A percentile compares a stretch with the other conserved stretches of the same genome.
These are phyloP conservation scores for Cyclina sinensis DNA, from an alignment of 1,140 invertebrate genomes.

Conservation along the genomic window DNA sequence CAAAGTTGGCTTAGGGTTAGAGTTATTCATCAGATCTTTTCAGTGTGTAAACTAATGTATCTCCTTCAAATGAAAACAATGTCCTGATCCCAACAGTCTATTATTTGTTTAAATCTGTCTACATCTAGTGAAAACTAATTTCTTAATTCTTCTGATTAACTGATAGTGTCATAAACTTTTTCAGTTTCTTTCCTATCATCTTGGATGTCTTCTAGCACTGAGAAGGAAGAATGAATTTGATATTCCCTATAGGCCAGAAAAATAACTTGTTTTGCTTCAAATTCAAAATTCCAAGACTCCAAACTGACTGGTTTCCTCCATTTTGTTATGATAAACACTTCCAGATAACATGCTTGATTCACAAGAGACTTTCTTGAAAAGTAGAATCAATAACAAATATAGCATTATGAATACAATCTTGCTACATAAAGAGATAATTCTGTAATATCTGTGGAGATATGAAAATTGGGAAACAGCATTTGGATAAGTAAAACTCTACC, in stretches of 20 bases:
- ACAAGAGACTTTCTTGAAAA: constrained; percentile 12
- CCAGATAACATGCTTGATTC: neutral
- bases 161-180: neutral
- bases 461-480: no score
- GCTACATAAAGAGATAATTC: neutral
- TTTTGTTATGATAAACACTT: constrained; percentile 6
- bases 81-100: neutral
- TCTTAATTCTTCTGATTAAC: neutral
- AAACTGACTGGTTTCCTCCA: neutral
- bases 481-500: no score
- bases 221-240: neutral
- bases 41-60: no score
- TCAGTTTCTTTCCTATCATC: neutral
- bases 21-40: no score
- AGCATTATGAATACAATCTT: neutral
- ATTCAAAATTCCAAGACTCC: constrained; percentile 4
- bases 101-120: neutral
- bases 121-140: no score
- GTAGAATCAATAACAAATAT: neutral
- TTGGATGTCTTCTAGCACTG: neutral
- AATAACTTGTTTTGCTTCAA: neutral
- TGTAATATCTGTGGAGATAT: no score
- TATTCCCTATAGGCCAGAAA: neutral
- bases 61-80: neutral
- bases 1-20: no score